Base-by-base conservation (phyloP, 2,113 vertebrate species). In the Hippolais icterina region DNA sequence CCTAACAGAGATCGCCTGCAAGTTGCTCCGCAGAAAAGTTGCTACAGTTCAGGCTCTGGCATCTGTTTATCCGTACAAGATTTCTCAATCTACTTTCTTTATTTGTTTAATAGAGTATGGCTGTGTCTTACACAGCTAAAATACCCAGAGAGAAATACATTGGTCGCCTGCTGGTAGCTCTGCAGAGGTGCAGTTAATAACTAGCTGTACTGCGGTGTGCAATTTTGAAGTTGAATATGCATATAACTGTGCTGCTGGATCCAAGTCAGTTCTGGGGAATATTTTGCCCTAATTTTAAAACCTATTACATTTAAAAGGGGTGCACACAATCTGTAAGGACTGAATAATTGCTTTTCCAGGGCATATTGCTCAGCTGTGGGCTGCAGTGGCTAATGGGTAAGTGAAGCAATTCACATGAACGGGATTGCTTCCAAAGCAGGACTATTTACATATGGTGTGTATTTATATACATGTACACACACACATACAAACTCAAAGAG, bases 181-280 rank as follows among this genome's bases (percentile, higher is more conserved):
- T 85, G 59, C 63, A 83, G 78, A 83, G 39, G 37, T 74, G 39
- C 63, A 90, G 47, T 37, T 85, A 74, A 69, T 85, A 61, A 74
- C 50, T 39, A 83, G 63, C 42, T 74, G 29, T 47, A n/a, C 24
- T 41, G 13, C 46, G 35, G 52, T 29, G 46, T 64, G 44, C 59
- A 83, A 50, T 92, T 96, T 91, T 86, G 12, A 60, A 92, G 60
- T 37, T 93, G 80, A 95, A 54, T 71, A 83, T 63, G 64, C 64
- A n/a, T 75, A 10, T 56, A 90, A 89, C 88, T 70, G 41, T 37
- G 16, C 35, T 61, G 21, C 50, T 75, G 72, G 56, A 90, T 81
- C 50, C 42, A 39, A 86, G 52, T 52, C 35, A 12, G 6, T 86
- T 74, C 80, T 78, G 64, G 56, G 54, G 24, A 78, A 74, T 24